Evolutionary conservation across 1,140 invertebrate genomes (phyloP), one percentile per base, ranked within the genome.

Genomic region (Penaeus indicus): DNA sequence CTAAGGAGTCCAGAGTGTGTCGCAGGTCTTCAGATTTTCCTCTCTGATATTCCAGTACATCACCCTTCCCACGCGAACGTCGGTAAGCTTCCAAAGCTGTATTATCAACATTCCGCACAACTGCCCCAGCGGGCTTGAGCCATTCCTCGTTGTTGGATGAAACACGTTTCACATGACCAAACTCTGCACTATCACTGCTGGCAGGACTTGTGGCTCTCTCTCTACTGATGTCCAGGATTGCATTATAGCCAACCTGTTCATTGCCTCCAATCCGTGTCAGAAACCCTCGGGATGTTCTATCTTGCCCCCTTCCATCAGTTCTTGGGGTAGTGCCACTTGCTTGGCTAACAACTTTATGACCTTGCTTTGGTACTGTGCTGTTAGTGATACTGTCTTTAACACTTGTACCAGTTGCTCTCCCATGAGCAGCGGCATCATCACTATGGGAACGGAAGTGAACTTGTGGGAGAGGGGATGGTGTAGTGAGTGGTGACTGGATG

Each of bases 21-120:
- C 89, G 77, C 13, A 89, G 63, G 78, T 91, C 90, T 81, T 91
- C 90, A 63, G 89, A 83, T 83, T 89, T 88, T 11, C 90, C 90
- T 25, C 82, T 64, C 21, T 87, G 89, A 10, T 90, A 85, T 19
- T 64, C 67, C 54, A 78, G 21, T 22, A 38, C 64, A 60, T 38
- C 38, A 21, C 38, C 32, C 62, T 84, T 89, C 47, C 61, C 77
- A 27, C 38, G 81, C n/a, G 61, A 54, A 32, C 81, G 83, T 21
- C 79, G 77, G 75, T 79, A 89, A n/a, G 88, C 82, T 22, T 89
- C 88, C 61, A 89, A 25, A 62, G 83, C 77, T 27, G 84, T 64
- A 27, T 54, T 86, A 16, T 84, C 87, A 62, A 54, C 84, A 67
- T 27, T 86, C 61, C 77, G 72, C 47, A 77, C 78, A 19, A 78